Base-by-base conservation (phyloP, 2,113 vertebrate species). In the Mugil cephalus region DNA sequence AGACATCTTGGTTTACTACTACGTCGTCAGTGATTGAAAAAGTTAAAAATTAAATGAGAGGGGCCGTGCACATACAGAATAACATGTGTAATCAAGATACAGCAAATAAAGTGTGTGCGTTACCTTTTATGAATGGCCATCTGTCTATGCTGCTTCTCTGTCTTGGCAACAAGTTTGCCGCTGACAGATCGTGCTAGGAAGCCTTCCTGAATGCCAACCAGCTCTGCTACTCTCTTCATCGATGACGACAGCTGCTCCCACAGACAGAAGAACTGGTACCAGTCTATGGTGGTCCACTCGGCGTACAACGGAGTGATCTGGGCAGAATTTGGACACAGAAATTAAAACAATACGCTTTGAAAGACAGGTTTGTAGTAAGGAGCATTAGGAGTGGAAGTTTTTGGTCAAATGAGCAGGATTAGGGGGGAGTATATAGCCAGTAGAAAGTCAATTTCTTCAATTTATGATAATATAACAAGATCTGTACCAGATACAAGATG, bases 61-160 rank as follows among this genome's bases (percentile, higher is more conserved):
- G 1, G 10, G 34, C 47, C 21, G 35, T 39, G 9, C 38, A 13
- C 21, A 1, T 46, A n/a, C 13, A 43, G 3, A 48, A 19, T 2
- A 15, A 4, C 48, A 38, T 59, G 7, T 40, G 17, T 67, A 11
- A 46, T 24, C 7, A 30, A 45, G 3, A 48, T 21, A 43, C 30
- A 52, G 24, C 24, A 30, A 30, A 30, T 30, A 2, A 30, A 30
- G 24, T 19, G 30, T 42, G 30, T 12, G 8, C 12, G 17, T 79
- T 93, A 97, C 98, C 98, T 94, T 95, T 96, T 99, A 84, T 99
- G 98, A 78, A 99, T 92, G 36, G 97, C 95, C 96, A 98, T 96
- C 90, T 99, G 97, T 55, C 98, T 94, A 5, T 90, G 93, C 82
- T 99, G 98, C 80, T 95, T 97, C 74, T 99, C 97, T 14, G 97